Conservation (phyloP, 2,113 vertebrate species). For the Lagenorhynchus albirostris region DNA sequence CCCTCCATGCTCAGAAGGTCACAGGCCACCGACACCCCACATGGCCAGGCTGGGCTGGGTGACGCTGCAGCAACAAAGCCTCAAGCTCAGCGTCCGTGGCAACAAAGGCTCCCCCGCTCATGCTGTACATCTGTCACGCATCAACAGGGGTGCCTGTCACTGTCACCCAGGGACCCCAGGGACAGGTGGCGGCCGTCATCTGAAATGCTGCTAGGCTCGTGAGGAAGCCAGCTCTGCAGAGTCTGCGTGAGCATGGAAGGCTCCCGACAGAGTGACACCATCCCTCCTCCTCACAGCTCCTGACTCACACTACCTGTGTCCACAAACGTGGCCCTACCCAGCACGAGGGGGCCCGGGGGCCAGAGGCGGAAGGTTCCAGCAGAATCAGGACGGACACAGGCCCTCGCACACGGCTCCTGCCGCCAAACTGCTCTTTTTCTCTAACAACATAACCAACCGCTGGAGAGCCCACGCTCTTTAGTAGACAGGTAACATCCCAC, state of each 20-base stretch:
- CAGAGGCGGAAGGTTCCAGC: too few relatives aligned
- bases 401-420: neutral
- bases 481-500: neutral
- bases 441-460: accelerated
- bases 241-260: accelerated
- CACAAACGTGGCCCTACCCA: neutral
- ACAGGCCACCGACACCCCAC: neutral
- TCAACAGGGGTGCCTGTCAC: neutral
- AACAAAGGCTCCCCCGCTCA: neutral
- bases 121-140: accelerated
- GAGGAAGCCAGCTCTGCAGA: neutral
- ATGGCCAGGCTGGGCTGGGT: neutral
- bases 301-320: accelerated
- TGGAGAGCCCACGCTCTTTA: neutral
- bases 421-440: neutral
- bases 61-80: neutral
- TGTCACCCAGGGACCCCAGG: neutral
- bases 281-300: neutral
- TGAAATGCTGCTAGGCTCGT: neutral
- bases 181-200: neutral
- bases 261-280: neutral
- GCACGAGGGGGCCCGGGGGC: neutral
- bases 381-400: neutral
- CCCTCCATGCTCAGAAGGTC: neutral
- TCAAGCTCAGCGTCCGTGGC: accelerated